phyloP scores from a whole-genome alignment of 2,113 vertebrate species.

The Hippoglossus stenolepis region DNA sequence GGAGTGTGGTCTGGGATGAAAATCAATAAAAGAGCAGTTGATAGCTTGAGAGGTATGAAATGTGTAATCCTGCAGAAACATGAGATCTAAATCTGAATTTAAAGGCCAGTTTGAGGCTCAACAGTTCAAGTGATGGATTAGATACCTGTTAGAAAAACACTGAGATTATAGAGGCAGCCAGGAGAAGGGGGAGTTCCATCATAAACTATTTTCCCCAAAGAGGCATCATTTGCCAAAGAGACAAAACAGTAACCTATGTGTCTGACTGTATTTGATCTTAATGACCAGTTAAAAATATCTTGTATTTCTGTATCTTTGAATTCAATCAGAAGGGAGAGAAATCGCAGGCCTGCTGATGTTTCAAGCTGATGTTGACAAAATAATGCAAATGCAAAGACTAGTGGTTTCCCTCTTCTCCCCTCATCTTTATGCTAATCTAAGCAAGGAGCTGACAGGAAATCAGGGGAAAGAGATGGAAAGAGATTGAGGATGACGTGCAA shows the following conservation, averaged over 20 bases:
- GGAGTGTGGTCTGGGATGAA: constrained; percentile 41
- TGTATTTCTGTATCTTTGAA: not conserved
- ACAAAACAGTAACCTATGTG: no score
- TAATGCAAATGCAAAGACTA: not conserved
- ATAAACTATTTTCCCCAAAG: no score
- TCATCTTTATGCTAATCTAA: no score
- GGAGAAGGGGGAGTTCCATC: not conserved
- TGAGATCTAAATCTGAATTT: constrained; percentile 30
- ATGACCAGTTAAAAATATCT: no score
- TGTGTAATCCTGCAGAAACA: constrained; percentile 40
- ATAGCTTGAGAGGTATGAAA: constrained; percentile 54
- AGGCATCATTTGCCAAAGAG: no score
- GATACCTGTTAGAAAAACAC: constrained; percentile 16
- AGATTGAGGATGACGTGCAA: not conserved
- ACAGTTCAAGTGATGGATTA: constrained; percentile 71
- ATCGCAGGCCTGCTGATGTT: not conserved
- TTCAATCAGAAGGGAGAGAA: not conserved
- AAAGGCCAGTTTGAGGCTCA: constrained; percentile 50
- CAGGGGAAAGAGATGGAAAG: not conserved
- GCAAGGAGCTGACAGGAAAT: no score
- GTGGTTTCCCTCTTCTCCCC: no score
- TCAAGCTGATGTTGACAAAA: not conserved
- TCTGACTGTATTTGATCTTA: no score
- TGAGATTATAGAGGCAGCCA: constrained; percentile 48
- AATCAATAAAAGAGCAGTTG: constrained; percentile 65